Evolutionary conservation across 1,140 invertebrate species (phyloP).

Genomic region (Achroia grisella): DNA sequence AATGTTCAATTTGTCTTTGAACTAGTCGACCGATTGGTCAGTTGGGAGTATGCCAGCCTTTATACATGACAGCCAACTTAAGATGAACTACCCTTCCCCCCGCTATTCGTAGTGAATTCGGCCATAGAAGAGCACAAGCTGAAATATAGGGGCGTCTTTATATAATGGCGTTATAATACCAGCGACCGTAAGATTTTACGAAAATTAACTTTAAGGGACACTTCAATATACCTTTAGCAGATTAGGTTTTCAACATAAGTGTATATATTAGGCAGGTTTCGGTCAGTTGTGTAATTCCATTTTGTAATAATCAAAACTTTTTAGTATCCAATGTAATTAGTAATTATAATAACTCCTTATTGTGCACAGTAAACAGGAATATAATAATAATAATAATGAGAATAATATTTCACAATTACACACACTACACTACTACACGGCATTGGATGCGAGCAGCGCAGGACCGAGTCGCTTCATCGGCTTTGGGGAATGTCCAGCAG

Average conservation of each 20-base stretch:
- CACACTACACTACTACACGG: no score
- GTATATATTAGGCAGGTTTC: slow-evolving; percentile 31
- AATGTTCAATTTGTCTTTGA: slow-evolving; percentile 30
- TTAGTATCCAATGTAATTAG: neutral
- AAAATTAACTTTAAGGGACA: slow-evolving; percentile 61
- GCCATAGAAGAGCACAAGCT: slow-evolving; percentile 2
- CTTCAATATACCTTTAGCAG: slow-evolving; percentile 53
- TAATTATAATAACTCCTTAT: neutral
- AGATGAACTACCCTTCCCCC: slow-evolving; percentile 22
- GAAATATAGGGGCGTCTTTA: neutral
- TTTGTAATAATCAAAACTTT: slow-evolving; percentile 10
- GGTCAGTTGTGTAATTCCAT: slow-evolving; percentile 25
- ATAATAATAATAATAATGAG: no score
- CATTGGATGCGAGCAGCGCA: no score
- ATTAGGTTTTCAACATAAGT: slow-evolving; percentile 43
- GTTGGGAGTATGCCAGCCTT: slow-evolving; percentile 18
- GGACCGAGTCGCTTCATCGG: no score
- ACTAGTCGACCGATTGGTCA: slow-evolving; percentile 19
- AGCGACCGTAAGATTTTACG: slow-evolving; percentile 53
- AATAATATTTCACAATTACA: no score
- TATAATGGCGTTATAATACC: slow-evolving; percentile 13
- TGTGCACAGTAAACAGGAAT: neutral
- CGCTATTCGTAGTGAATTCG: slow-evolving; percentile 7
- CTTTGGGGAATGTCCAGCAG: no score
- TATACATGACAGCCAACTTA: slow-evolving; percentile 27